Evolutionary conservation across 1,140 invertebrate species (phyloP), one percentile per base, ranked within the genome.

Genomic region (Megalopta genalis): DNA sequence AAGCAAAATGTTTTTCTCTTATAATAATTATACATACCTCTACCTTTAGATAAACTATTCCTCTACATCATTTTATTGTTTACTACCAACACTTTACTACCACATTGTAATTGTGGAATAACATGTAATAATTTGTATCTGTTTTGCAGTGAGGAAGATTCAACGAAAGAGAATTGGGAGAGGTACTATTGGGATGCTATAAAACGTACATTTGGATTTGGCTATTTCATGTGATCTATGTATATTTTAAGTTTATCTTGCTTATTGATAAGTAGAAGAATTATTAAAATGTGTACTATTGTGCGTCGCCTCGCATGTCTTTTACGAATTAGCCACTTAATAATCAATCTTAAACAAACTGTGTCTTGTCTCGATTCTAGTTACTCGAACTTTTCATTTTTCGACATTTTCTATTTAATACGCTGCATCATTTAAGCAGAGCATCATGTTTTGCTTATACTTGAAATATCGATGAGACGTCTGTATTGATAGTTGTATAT

Each of bases 111-210:
- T 63, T n/a, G 16, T n/a, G 46, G 37, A 23, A 10, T 37, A n/a
- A 65, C 21, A 25, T 32, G 8, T 72, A 65, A 49, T 52, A 8
- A 16, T 57, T 1, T 66, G 3, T 68, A 0, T 60, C 80, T 54
- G 16, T 59, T 81, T 93, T 93, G 25, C 89, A 95, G 93, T 27
- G 97, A 99, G 88, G 94, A 95, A 72, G 96, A 97, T 37, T 94
- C 95, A 63, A 99, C 98, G 21, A 95, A 94, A 88, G 95, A 96
- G 80, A 98, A 99, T 87, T 99, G 98, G 98, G 94, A 96, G 78
- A 94, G 96, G 68, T 98, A 98, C 92, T 99, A 99, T 90, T 99
- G 97, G 95, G 95, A 98, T 85, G 95, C 97, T 79, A 98, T 99
- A 87, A 98, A 97, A 92, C 95, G 96, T 89, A 96, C 97, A 1